Percentiles rank a stretch among this genome's conserved stretches.
phyloP scores from a whole-genome alignment of 2,797 vertebrate genomes.

The Emys orbicularis region DNA sequence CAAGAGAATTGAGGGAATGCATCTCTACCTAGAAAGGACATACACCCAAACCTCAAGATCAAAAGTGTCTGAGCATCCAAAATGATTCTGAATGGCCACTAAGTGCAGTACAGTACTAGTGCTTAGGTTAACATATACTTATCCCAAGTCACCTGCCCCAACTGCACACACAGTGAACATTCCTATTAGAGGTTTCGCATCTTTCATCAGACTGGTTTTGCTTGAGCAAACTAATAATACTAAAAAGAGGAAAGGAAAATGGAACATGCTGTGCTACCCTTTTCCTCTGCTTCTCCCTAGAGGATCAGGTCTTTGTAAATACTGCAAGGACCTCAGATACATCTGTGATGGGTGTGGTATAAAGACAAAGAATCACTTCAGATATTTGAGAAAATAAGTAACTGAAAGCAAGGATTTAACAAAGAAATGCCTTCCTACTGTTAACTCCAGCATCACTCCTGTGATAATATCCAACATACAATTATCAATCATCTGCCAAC shows the following conservation, averaged over 20 bases:
- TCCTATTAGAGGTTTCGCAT: not conserved
- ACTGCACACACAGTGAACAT: not conserved
- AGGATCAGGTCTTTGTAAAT: not conserved
- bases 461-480: not conserved
- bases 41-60: not conserved
- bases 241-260: fast-evolving
- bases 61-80: not conserved
- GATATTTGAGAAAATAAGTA: not conserved
- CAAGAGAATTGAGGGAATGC: fast-evolving
- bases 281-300: not conserved
- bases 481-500: not conserved
- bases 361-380: not conserved
- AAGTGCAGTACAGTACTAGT: fast-evolving
- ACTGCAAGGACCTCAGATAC: not conserved
- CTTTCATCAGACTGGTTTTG: not conserved
- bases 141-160: not conserved
- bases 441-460: not conserved
- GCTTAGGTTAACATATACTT: not conserved
- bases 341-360: fast-evolving
- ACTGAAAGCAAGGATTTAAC: not conserved
- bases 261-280: not conserved
- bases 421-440: not conserved
- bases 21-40: not conserved
- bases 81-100: not conserved
- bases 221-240: constrained; percentile 9